Conservation (phyloP, 1,140 invertebrate genomes). For the Thaumatotibia leucotreta region DNA sequence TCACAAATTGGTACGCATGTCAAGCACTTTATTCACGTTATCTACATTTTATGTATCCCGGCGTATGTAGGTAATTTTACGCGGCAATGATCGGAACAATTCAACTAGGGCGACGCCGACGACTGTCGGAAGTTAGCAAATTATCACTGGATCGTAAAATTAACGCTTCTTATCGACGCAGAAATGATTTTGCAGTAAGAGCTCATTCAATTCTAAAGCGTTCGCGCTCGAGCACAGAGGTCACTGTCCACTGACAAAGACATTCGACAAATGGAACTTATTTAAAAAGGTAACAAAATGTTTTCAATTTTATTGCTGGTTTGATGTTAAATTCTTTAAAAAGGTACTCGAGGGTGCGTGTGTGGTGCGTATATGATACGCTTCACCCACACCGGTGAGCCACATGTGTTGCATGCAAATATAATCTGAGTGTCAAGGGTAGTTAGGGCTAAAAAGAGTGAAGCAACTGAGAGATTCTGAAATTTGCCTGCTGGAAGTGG, state of each 20-base stretch:
- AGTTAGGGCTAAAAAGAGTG: constrained; percentile 42
- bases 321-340: constrained; percentile 76
- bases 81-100: constrained; percentile 66
- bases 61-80: constrained; percentile 50
- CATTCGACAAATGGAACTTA: constrained; percentile 58
- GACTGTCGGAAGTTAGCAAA: constrained; percentile 75
- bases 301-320: constrained; percentile 75
- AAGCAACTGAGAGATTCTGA: constrained; percentile 47
- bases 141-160: constrained; percentile 76
- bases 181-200: constrained; percentile 63
- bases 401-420: constrained; percentile 26
- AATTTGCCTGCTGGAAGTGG: constrained; percentile 75
- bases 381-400: constrained; percentile 46
- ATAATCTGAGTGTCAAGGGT: constrained; percentile 33
- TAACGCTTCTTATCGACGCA: constrained; percentile 74
- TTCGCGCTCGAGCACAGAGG: constrained; percentile 49
- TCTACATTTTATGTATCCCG: constrained; percentile 43
- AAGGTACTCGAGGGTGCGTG: constrained; percentile 54
- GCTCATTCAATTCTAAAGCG: constrained; percentile 40
- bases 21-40: neutral
- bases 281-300: constrained; percentile 75
- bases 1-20: neutral
- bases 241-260: constrained; percentile 45
- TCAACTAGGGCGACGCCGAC: constrained; percentile 70
- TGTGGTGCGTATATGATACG: constrained; percentile 39